Conservation (phyloP, 1,140 invertebrate genomes). For the Trichonephila clavipes region DNA sequence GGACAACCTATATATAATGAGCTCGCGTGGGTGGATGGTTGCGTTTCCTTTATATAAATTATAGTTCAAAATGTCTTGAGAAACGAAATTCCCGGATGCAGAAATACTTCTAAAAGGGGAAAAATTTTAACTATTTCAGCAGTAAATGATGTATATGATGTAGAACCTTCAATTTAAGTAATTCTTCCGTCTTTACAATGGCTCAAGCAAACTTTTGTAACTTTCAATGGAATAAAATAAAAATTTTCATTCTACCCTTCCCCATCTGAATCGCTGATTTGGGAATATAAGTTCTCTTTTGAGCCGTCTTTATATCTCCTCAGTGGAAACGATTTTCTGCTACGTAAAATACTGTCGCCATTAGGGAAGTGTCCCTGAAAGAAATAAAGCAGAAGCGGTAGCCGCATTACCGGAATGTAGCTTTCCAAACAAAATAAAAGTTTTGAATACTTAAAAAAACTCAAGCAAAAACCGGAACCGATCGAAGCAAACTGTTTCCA, state of each 20-base stretch:
- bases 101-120: too few species aligned
- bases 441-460: constrained; percentile 34
- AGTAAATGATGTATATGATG: too few species aligned
- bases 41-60: too few species aligned
- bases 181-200: not conserved
- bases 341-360: constrained; percentile 6
- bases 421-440: constrained; percentile 40
- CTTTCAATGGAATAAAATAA: constrained; percentile 12
- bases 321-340: constrained; percentile 43
- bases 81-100: too few species aligned
- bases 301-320: constrained; percentile 16
- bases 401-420: constrained; percentile 51
- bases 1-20: too few species aligned
- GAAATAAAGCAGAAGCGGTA: constrained; percentile 43
- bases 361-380: not conserved
- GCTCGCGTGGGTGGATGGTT: too few species aligned
- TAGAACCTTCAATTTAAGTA: too few species aligned
- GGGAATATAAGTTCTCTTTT: constrained; percentile 25
- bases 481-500: constrained; percentile 17
- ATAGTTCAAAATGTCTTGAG: too few species aligned
- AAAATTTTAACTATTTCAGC: too few species aligned
- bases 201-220: constrained; percentile 12
- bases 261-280: constrained; percentile 57
- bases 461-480: not conserved
- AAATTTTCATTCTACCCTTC: not conserved